Base-by-base conservation (phyloP, 2,113 vertebrate species). In the Ameiurus melas region DNA sequence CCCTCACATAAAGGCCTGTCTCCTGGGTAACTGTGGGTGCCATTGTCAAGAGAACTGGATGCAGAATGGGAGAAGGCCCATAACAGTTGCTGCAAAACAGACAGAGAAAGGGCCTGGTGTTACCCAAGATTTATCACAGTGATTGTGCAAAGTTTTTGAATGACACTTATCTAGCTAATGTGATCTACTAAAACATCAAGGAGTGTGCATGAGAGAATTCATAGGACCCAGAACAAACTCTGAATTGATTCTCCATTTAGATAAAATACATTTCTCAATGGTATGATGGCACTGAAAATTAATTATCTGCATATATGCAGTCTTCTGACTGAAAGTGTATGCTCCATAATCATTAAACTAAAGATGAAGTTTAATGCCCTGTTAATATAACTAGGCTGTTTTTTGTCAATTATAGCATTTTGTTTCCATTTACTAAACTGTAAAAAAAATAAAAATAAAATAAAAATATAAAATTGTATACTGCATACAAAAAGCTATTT, bases 11-110 rank as follows among this genome's bases (percentile, higher is more conserved):
- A 95, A 95, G 91, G 90, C 88, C 85, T 8, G 93, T 95, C 89
- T 91, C 94, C 93, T 12, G 87, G 93, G 94, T 27, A 91, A 94
- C 93, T 87, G 89, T 92, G 91, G 92, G 92, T 93, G 90, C 93
- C 86, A 93, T 95, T 95, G 93, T 94, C 91, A 92, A 93, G 93
- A 88, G 83, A 85, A 87, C 60, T 53, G 70, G 84, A 71, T 82
- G 86, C 83, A 87, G 86, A 90, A 89, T 88, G 90, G 79, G 88
- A 84, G 88, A 87, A 81, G 87, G 84, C 88, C 88, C 88, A 85
- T 84, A 66, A 89, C 91, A 88, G 90, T 89, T 90, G 71, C 83
- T 47, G 43, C 80, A 85, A 88, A 88, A 25, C 83, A 39, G 66
- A 87, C 80, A 89, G 83, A 60, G 80, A 85, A 91, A 89, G 89